Base-by-base conservation (phyloP, 2,797 vertebrate genomes). In the Oryzias sinensis region DNA sequence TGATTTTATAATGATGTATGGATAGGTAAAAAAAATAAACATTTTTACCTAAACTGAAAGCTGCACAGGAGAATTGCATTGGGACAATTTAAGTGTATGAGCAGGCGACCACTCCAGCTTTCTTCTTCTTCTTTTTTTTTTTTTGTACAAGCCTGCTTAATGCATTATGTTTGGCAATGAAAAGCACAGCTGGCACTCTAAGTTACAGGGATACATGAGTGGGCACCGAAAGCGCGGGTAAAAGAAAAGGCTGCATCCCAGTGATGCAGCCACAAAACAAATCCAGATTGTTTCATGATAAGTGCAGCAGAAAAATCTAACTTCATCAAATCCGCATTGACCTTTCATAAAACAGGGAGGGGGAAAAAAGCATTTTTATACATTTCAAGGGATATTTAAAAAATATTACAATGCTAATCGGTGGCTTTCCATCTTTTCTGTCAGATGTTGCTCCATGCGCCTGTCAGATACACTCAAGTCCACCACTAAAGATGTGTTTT, bases 21-120 rank as follows among this genome's bases (percentile, higher is more conserved):
- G 47, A 50, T 61, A 53, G 74, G 79, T 66, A 68, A 81, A 24
- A 62, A 57, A 20, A 49, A 77, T 70, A 69, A 33, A 47, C 25
- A 5, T 77, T 65, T 65, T 37, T 76, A 27, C 55, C 70, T 41
- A 70, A 68, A 77, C 70, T 62, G 52, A 61, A 65, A 49, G 53
- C 65, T 77, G 53, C 24, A 63, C 41, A 43, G 18, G 69, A 72
- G 82, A 87, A 84, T 74, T 80, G 62, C 70, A 64, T 72, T 79
- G 58, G 74, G 81, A 81, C 76, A 80, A 84, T 53, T 63, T 37
- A 33, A 61, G 14, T 45, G 57, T 62, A 79, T 60, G 69, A 74
- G 82, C 74, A 53, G 68, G 63, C 74, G 66, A 63, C 44, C 41
- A 45, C 51, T 62, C 46, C 60, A 65, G 68, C 49, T 42, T 71